Conservation (phyloP, 2,797 vertebrate species). For the Linurgus olivaceus region DNA sequence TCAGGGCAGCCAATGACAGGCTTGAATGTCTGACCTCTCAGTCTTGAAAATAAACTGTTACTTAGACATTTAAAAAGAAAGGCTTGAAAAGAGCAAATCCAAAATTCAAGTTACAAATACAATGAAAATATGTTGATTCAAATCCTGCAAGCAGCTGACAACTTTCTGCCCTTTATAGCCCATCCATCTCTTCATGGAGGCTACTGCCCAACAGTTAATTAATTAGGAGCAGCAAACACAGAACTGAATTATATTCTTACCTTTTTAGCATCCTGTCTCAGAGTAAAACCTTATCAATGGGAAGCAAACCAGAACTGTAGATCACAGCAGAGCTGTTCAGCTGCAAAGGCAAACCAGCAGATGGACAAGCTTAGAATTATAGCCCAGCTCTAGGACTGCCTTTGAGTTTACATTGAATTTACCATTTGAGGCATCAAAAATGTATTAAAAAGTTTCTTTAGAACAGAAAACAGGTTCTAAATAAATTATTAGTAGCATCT, state of each 20-base stretch:
- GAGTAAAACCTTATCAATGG: not conserved
- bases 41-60: not conserved
- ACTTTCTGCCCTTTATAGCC: not conserved
- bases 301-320: not conserved
- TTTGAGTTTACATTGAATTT: not conserved
- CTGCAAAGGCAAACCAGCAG: not conserved
- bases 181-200: not conserved
- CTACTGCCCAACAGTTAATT: not conserved
- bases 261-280: not conserved
- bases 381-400: not conserved
- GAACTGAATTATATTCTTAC: not conserved
- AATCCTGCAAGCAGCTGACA: not conserved
- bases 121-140: not conserved
- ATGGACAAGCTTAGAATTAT: not conserved
- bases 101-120: not conserved
- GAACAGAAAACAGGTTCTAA: not conserved
- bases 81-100: not conserved
- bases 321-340: not conserved
- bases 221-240: not conserved
- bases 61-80: not conserved
- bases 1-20: not conserved
- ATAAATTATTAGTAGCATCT: not conserved
- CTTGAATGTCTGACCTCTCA: not conserved
- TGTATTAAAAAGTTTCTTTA: not conserved
- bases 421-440: not conserved